Percentiles rank a stretch among this genome's conserved stretches.
These are phyloP conservation scores for Gymnothorax javanicus DNA, from an alignment of 2,797 vertebrate species.

Conservation along the genomic window DNA sequence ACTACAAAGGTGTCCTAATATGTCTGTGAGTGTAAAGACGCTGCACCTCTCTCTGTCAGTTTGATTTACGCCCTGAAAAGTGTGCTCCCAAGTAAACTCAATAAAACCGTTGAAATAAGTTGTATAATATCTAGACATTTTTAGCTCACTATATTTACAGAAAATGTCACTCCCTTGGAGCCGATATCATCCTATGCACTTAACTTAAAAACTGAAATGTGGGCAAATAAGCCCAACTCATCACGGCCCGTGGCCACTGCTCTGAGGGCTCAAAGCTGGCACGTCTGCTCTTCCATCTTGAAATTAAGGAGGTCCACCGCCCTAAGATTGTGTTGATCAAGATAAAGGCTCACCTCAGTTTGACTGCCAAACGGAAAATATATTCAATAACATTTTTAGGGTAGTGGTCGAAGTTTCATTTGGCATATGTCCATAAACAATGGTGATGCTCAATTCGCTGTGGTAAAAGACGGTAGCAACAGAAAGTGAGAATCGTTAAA, in stretches of 20 bases:
- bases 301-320: not conserved
- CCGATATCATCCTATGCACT: not conserved
- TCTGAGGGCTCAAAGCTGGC: not conserved
- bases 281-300: not conserved
- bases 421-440: too few relatives aligned
- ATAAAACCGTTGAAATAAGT: not conserved
- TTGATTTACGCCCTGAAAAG: not conserved
- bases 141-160: not conserved
- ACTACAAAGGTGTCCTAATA: not conserved
- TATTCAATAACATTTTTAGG: too few relatives aligned
- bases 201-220: not conserved
- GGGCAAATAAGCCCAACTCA: too few relatives aligned
- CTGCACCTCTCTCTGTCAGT: not conserved
- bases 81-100: not conserved
- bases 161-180: too few relatives aligned
- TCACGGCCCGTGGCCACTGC: not conserved
- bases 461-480: too few relatives aligned
- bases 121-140: not conserved
- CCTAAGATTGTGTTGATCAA: not conserved
- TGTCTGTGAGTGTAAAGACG: not conserved
- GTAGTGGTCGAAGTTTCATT: too few relatives aligned
- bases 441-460: too few relatives aligned
- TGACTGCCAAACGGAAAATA: too few relatives aligned
- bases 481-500: too few relatives aligned
- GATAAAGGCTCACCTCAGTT: too few relatives aligned